phyloP scores from a whole-genome alignment of 2,888 invertebrate genomes.

The Hirtodrosophila cameraria region DNA sequence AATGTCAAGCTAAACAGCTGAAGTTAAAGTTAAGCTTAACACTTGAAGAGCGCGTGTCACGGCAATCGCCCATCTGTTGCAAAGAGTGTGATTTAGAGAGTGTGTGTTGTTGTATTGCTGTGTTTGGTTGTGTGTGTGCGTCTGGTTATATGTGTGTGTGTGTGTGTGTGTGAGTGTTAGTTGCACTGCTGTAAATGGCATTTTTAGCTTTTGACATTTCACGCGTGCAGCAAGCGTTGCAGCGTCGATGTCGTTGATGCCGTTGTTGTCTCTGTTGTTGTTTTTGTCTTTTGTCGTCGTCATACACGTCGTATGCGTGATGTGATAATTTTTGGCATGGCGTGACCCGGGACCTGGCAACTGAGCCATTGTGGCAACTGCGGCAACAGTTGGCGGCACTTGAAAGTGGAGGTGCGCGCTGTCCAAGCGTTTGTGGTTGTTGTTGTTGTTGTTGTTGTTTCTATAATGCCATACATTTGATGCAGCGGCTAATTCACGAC shows the following conservation, averaged over 20 bases:
- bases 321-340: conserved; percentile 76
- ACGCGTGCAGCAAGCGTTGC: conserved; percentile 62
- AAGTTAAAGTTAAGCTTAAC: too few relatives aligned
- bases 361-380: neutral
- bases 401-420: conserved; percentile 52
- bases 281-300: conserved; percentile 32
- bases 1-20: too few relatives aligned
- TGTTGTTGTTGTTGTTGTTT: too few relatives aligned
- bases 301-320: conserved; percentile 76
- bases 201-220: conserved; percentile 79
- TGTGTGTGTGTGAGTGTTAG: conserved; percentile 14
- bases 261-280: too few relatives aligned
- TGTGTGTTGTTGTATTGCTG: conserved; percentile 3
- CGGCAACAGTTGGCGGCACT: conserved; percentile 52
- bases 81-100: neutral
- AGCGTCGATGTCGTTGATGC: conserved; percentile 10
- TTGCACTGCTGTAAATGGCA: conserved; percentile 63
- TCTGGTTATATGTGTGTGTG: neutral
- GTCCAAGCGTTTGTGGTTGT: too few relatives aligned
- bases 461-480: conserved; percentile 71
- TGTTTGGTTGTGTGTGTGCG: neutral
- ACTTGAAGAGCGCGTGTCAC: conserved; percentile 1
- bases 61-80: conserved; percentile 15
- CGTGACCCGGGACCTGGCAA: conserved; percentile 39
- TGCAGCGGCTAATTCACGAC: conserved; percentile 68